phyloP scores from a whole-genome alignment of 2,888 invertebrate species.

The Phengaris arion region DNA sequence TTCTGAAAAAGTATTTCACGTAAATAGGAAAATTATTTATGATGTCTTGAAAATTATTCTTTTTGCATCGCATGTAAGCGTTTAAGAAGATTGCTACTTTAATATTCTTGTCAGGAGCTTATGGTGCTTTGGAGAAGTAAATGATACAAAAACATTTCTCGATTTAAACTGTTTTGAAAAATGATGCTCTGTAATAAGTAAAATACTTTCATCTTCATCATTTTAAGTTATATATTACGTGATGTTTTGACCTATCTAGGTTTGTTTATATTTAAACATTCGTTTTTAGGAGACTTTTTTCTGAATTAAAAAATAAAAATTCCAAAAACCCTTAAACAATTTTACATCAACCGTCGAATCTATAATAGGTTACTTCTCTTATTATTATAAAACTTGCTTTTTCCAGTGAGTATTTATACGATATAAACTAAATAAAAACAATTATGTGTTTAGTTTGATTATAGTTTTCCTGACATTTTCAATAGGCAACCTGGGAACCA shows the following conservation, averaged over 20 bases:
- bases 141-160: slow-evolving; percentile 18
- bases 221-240: background rate
- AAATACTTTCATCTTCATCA: slow-evolving; percentile 10
- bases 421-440: background rate
- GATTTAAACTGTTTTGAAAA: slow-evolving; percentile 19
- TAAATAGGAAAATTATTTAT: slow-evolving; percentile 18
- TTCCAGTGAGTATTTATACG: too few species aligned
- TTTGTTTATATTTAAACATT: background rate
- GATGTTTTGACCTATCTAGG: background rate
- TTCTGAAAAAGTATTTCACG: background rate
- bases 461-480: slow-evolving; percentile 3
- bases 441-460: background rate
- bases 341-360: too few species aligned
- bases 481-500: background rate
- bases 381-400: too few species aligned
- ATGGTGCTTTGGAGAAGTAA: slow-evolving; percentile 10
- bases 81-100: slow-evolving; percentile 25
- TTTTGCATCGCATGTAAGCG: background rate
- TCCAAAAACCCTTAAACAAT: too few species aligned
- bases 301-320: too few species aligned
- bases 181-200: slow-evolving; percentile 6
- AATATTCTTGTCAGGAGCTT: slow-evolving; percentile 16
- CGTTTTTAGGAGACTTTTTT: too few species aligned
- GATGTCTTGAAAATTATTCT: slow-evolving; percentile 1
- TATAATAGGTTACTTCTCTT: too few species aligned